Conservation (phyloP, 2,888 invertebrate genomes). For the Prostheceraeus crozeri region DNA sequence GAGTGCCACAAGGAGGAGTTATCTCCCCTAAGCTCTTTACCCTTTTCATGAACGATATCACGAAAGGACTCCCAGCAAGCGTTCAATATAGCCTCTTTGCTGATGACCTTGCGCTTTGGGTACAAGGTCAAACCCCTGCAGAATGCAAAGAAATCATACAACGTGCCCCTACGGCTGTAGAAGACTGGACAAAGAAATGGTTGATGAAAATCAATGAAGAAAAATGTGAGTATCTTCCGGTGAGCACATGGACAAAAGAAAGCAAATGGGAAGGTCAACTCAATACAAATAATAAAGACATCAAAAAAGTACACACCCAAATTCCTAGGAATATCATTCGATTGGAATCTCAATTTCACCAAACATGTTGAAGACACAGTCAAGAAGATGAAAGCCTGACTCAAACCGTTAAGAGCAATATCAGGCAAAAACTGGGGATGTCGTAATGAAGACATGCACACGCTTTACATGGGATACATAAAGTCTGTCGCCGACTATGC, state of each 20-base stretch:
- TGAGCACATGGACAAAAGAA: neutral
- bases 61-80: neutral
- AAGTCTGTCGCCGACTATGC: neutral
- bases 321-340: conserved; percentile 5
- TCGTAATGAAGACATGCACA: neutral
- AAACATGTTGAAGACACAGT: neutral
- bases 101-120: conserved; percentile 12
- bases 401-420: neutral
- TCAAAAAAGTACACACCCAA: neutral
- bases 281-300: neutral
- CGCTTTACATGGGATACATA: neutral
- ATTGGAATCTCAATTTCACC: neutral
- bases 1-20: conserved; percentile 11
- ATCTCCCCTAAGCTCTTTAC: neutral
- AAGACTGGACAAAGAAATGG: conserved; percentile 13
- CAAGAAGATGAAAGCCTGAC: neutral
- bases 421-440: neutral
- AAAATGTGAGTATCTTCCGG: neutral
- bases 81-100: neutral
- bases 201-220: conserved; percentile 11
- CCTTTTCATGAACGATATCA: conserved; percentile 1
- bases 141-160: neutral
- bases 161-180: neutral
- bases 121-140: neutral
- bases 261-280: neutral